These are phyloP conservation scores for Pelobates fuscus DNA, from an alignment of 2,113 vertebrate genomes.

Conservation along the genomic window DNA sequence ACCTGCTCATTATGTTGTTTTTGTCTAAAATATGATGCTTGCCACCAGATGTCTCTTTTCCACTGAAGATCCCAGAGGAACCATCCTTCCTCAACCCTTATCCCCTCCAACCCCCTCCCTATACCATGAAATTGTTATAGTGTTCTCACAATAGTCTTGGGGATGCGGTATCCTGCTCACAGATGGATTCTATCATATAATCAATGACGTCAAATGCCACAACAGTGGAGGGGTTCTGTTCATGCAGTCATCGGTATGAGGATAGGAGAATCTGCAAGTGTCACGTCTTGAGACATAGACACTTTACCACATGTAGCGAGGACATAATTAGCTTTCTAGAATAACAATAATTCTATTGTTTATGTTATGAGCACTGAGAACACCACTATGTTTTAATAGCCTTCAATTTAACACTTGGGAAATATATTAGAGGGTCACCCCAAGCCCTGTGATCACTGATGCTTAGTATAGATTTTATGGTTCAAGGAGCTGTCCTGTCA, in stretches of 20 bases:
- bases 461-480: no score
- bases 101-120: conserved; percentile 15
- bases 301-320: neutral
- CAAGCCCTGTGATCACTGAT: no score
- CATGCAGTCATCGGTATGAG: neutral
- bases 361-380: neutral
- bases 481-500: no score
- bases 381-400: no score
- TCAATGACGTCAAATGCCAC: neutral
- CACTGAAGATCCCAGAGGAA: conserved; percentile 36
- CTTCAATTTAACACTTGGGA: neutral
- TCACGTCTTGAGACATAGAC: conserved; percentile 28
- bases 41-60: conserved; percentile 38
- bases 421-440: neutral
- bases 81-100: neutral
- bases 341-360: neutral
- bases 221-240: neutral
- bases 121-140: conserved; percentile 41
- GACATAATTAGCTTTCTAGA: neutral
- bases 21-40: neutral
- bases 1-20: no score
- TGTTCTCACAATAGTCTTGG: conserved; percentile 47
- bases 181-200: conserved; percentile 37
- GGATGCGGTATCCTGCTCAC: conserved; percentile 34
- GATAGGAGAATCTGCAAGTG: conserved; percentile 13